Evolutionary conservation across 2,888 invertebrate species (phyloP).

Genomic region (Hyalella azteca): DNA sequence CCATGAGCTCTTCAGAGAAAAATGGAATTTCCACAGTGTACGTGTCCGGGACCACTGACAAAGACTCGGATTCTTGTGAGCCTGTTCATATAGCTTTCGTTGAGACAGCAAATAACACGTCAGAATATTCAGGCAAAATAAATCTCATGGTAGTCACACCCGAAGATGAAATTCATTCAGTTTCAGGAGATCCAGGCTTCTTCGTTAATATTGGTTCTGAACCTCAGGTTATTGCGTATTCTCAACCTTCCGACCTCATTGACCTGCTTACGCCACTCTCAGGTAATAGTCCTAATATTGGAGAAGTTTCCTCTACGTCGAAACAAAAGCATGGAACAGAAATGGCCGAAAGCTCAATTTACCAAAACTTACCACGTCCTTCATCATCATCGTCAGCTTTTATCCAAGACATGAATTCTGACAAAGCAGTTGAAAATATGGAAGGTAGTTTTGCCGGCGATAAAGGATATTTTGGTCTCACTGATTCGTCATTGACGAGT

Average conservation of each 20-base stretch:
- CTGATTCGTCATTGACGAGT: neutral
- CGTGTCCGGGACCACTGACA: neutral
- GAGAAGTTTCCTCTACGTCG: too few species aligned
- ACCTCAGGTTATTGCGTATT: neutral
- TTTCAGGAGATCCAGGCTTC: neutral
- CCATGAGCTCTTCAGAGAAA: neutral
- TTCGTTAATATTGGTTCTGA: neutral
- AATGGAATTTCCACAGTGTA: neutral
- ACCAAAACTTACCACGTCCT: neutral
- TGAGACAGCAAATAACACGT: neutral
- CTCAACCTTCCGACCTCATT: constrained; percentile 5
- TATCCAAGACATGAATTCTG: neutral
- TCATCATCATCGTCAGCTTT: neutral
- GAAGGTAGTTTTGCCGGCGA: neutral
- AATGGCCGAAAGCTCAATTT: neutral
- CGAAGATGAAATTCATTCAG: neutral
- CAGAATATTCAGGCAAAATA: neutral
- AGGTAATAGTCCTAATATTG: neutral
- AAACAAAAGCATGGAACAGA: neutral
- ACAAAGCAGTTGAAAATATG: neutral
- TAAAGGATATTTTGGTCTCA: too few species aligned
- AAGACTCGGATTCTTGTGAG: neutral
- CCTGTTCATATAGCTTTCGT: neutral
- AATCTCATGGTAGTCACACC: neutral
- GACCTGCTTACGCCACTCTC: neutral